Evolutionary conservation across 2,113 vertebrate species (phyloP), one percentile per base, ranked within the genome.

Genomic region (Xyrauchen texanus): DNA sequence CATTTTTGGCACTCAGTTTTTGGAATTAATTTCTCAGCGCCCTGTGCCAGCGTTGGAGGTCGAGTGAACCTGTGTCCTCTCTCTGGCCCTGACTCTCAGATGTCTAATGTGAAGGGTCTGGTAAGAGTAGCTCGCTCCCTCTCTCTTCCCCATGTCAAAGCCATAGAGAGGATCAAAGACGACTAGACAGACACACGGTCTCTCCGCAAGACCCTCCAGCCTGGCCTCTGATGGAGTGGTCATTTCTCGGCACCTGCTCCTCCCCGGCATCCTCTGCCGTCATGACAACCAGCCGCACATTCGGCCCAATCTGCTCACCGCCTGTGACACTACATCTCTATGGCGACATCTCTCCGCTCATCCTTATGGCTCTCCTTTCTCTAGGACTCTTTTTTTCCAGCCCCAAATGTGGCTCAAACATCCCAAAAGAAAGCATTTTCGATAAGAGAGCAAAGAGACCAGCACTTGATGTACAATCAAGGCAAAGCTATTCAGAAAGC

Each of bases 271-370:
- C 89, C 82, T 87, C 82, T 85, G 86, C 83, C 75, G 79, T 73
- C 67, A 87, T 85, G 85, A 81, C 87, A 85, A 83, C 87, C 74
- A 76, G 74, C 49, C 60, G 77, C 84, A 60, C 82, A 88, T 90
- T 88, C 86, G 85, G 62, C 21, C 87, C 86, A 88, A 91, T 91
- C 88, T 85, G 88, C 90, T 86, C 72, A 61, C 69, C 80, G 87
- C 87, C 88, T 84, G 86, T 88, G 89, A 90, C 77, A 85, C 82
- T 77, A 82, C 7, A 85, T 93, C 88, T 88, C 91, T 85, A 92
- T 91, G 89, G 88, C 87, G 91, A 93, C 91, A 85, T 85, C 85
- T 85, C 88, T 90, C 86, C 51, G 79, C 13, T 84, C 83, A 84
- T 90, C 84, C 82, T 81, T 78, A 62, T 55, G 53, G 69, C 64